Percentiles rank a stretch among this genome's conserved stretches.
These are phyloP conservation scores for Mythimna ferrago DNA, from an alignment of 2,888 invertebrate genomes.

Conservation along the genomic window DNA sequence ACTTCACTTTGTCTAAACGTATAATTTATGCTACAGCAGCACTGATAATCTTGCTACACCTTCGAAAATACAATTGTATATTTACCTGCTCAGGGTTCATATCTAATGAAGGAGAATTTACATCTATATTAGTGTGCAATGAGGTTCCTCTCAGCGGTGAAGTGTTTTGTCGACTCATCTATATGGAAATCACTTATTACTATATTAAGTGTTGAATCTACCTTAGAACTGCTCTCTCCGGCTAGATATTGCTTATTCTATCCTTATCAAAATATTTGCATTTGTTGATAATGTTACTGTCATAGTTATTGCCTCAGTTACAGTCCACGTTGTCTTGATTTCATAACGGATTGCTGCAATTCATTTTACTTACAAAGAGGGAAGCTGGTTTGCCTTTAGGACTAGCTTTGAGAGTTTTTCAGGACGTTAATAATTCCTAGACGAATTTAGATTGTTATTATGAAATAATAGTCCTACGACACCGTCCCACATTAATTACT, in stretches of 20 bases:
- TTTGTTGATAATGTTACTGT: conserved; percentile 53
- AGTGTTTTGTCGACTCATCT: conserved; percentile 66
- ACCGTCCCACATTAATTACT: conserved; percentile 30
- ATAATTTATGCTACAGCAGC: neutral
- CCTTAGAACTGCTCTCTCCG: conserved; percentile 39
- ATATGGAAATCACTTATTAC: conserved; percentile 70
- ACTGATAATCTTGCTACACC: neutral
- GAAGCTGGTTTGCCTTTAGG: conserved; percentile 11
- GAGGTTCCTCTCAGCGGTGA: conserved; percentile 56
- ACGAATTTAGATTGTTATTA: neutral
- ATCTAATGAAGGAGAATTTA: conserved; percentile 68
- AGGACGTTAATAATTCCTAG: neutral
- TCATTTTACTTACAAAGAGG: conserved; percentile 28
- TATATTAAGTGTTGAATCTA: conserved; percentile 58
- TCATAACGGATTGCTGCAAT: conserved; percentile 47
- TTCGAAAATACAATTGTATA: conserved; percentile 45
- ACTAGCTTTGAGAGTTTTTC: neutral
- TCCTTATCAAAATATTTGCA: conserved; percentile 57
- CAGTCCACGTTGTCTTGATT: conserved; percentile 38
- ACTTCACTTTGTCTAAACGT: too few relatives aligned
- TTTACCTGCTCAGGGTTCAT: conserved; percentile 36
- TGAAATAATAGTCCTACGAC: conserved; percentile 1
- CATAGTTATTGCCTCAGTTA: conserved; percentile 38
- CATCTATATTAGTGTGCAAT: conserved; percentile 69
- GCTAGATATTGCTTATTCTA: conserved; percentile 48